These are phyloP conservation scores for Tympanoctomys barrerae DNA, from an alignment of 2,797 vertebrate species.

Conservation along the genomic window DNA sequence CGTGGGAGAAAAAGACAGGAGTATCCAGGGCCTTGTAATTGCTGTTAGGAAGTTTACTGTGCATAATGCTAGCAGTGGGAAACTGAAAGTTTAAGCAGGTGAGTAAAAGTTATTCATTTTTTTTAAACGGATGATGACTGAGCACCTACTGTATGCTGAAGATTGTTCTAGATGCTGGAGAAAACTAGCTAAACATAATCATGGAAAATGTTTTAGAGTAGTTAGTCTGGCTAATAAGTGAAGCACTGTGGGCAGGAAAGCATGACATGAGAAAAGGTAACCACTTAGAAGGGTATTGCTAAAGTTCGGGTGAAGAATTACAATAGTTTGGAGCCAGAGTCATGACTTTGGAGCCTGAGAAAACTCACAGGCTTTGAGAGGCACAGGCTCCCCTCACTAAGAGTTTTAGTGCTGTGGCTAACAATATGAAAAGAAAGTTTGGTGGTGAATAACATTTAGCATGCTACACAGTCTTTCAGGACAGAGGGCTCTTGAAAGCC, in stretches of 20 bases:
- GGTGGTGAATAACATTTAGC: conserved; percentile 18
- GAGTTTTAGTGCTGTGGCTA: background rate
- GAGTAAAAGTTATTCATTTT: background rate
- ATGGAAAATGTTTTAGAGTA: background rate
- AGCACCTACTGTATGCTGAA: background rate
- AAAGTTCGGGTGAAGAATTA: background rate
- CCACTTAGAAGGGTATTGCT: background rate
- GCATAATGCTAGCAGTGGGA: background rate
- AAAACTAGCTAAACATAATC: background rate
- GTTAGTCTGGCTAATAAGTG: background rate
- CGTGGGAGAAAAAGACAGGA: background rate
- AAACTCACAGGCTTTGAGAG: background rate
- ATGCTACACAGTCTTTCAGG: background rate
- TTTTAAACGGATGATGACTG: conserved; percentile 34
- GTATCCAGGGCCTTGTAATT: background rate
- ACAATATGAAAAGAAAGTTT: background rate
- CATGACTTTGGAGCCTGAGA: background rate
- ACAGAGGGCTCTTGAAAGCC: conserved; percentile 15
- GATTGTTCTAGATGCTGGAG: background rate
- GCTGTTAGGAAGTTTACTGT: background rate
- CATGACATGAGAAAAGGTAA: background rate
- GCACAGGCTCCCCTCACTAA: background rate
- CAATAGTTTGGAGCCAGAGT: background rate
- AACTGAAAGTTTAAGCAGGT: background rate
- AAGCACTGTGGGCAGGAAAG: background rate